These are phyloP conservation scores for Lepidonotus clava DNA, from an alignment of 2,888 invertebrate genomes.

Conservation along the genomic window DNA sequence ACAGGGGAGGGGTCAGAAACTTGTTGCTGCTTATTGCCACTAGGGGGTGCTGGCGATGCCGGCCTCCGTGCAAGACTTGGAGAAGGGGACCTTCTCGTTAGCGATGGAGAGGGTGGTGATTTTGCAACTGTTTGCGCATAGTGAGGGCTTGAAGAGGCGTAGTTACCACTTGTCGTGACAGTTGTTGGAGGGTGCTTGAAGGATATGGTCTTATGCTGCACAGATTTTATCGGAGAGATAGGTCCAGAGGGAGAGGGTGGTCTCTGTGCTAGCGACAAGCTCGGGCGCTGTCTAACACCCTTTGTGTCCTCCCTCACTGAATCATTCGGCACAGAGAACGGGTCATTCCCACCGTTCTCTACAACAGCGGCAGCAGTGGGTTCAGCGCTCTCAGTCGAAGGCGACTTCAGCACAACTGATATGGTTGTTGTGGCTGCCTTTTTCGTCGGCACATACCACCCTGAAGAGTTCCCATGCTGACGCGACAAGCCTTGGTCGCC, in stretches of 20 bases:
- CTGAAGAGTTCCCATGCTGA: not conserved
- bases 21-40: not conserved
- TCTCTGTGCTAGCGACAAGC: not conserved
- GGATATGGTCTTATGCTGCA: slow-evolving; percentile 43
- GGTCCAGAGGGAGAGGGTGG: slow-evolving; percentile 20
- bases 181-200: slow-evolving; percentile 36
- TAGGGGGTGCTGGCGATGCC: not conserved
- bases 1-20: not conserved
- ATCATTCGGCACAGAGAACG: not conserved
- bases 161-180: slow-evolving; percentile 21
- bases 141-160: slow-evolving; percentile 23
- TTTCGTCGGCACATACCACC: not conserved
- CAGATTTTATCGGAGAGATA: slow-evolving; percentile 12
- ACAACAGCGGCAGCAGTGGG: not conserved
- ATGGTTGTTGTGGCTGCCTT: slow-evolving; percentile 14
- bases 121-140: slow-evolving; percentile 14
- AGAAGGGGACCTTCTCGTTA: not conserved
- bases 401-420: slow-evolving; percentile 30
- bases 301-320: slow-evolving; percentile 25
- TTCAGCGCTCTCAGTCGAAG: not conserved
- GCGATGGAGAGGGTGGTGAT: slow-evolving; percentile 1
- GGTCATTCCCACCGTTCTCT: not conserved
- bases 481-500: not conserved
- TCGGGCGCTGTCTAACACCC: not conserved
- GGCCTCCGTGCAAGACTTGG: not conserved